Base-by-base conservation (phyloP, 2,888 invertebrate species). In the Pharmacophagus antenor region DNA sequence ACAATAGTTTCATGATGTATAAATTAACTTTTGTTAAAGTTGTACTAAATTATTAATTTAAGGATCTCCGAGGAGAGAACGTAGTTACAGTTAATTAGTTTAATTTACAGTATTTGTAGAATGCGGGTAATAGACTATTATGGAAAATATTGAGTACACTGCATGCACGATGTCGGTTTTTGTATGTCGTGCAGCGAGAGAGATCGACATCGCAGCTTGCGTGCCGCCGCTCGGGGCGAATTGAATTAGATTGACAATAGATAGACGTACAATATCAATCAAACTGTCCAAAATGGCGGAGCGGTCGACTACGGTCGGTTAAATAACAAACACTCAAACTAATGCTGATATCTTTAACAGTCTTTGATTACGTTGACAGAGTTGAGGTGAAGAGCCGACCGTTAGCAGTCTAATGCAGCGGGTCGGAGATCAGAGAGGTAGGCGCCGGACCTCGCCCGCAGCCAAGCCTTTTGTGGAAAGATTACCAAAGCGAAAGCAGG, bases 401-500 rank as follows among this genome's bases (percentile, higher is more conserved):
- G 42, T 18, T 44, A 44, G 42, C 84, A 83, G 85, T 84, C 86
- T 77, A 72, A 71, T 64, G 76, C 85, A 83, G 70, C 67, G 67
- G 68, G 72, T 69, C 71, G 70, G 70, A 77, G 80, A 82, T 82
- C 83, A 82, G 73, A 82, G 67, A 60, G 67, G 65, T 66, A 63
- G 74, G 73, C 72, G 70, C 72, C 76, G 76, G 76, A 68, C 79
- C 76, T 80, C 74, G 85, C 88, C 85, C 79, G 80, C 75, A 84
- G 87, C 83, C 72, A 71, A 73, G 73, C 79, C 80, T 88, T 89
- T 89, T 88, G 88, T 83, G 80, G 75, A 79, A 72, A 81, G 85
- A 84, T 85, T 84, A 79, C 77, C 75, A 74, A 75, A 80, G 78
- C 79, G 76, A 73, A 74, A 71, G 74, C 77, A 64, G 70, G 75